Percentiles rank a stretch among this genome's conserved stretches.
Evolutionary conservation across 1,140 invertebrate genomes (phyloP).

Genomic region (Sweltsa coloradensis): DNA sequence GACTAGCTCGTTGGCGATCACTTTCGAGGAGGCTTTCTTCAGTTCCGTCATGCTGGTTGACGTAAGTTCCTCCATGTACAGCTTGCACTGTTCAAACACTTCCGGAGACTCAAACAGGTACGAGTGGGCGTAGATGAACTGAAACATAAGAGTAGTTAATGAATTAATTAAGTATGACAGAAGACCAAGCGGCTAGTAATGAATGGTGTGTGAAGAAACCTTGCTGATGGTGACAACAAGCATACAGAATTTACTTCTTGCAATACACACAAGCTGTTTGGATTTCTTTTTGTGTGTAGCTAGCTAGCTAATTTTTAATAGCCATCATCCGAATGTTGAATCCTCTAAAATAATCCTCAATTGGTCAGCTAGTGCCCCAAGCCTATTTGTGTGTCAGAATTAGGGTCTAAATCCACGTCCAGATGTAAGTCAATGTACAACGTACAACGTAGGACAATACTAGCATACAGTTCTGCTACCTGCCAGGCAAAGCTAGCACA

Average conservation of each 20-base stretch:
- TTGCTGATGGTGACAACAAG: no score
- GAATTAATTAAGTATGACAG: neutral
- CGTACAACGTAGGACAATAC: no score
- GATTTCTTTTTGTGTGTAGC: neutral
- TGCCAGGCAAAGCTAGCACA: no score
- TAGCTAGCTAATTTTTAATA: no score
- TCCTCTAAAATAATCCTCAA: slow-evolving; percentile 13
- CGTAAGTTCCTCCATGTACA: slow-evolving; percentile 41
- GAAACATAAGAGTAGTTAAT: slow-evolving; percentile 29
- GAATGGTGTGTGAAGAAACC: no score
- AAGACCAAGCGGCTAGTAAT: neutral
- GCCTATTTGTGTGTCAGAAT: no score
- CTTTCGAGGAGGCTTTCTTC: slow-evolving; percentile 35
- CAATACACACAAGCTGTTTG: neutral
- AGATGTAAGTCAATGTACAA: no score
- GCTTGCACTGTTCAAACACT: slow-evolving; percentile 39
- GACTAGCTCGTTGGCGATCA: slow-evolving; percentile 39
- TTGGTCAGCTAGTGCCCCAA: no score
- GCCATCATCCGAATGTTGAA: neutral
- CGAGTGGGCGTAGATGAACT: slow-evolving; percentile 48
- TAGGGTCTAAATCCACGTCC: no score
- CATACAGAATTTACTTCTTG: no score
- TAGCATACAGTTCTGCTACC: no score
- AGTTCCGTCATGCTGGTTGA: slow-evolving; percentile 35
- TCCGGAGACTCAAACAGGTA: slow-evolving; percentile 43